Evolutionary conservation across 2,797 vertebrate genomes (phyloP).

Genomic region (Typhlichthys eigenmanni): DNA sequence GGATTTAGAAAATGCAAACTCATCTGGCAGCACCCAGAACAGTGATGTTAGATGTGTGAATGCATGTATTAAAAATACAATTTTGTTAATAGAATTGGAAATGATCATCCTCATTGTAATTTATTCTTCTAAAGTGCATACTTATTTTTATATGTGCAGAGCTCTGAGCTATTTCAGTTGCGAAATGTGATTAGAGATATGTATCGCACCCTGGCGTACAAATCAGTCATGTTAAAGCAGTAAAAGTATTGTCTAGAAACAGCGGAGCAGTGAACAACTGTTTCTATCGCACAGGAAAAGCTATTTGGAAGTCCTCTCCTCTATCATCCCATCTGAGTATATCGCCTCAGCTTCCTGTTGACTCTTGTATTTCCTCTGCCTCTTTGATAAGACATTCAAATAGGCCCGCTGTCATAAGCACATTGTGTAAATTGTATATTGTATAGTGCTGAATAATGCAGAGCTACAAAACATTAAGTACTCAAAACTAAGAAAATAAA

Average conservation of each 20-base stretch:
- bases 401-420: slow-evolving; percentile 69
- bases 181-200: background rate
- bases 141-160: background rate
- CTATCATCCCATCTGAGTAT: slow-evolving; percentile 75
- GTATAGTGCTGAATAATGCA: slow-evolving; percentile 43
- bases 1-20: too few relatives aligned
- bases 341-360: slow-evolving; percentile 78
- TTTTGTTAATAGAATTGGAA: background rate
- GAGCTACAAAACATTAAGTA: slow-evolving; percentile 52
- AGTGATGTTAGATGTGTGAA: too few relatives aligned
- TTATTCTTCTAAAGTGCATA: background rate
- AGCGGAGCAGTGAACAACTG: slow-evolving; percentile 31
- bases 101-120: background rate
- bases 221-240: slow-evolving; percentile 17
- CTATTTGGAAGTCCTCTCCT: slow-evolving; percentile 68
- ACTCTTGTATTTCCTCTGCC: slow-evolving; percentile 80
- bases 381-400: slow-evolving; percentile 77
- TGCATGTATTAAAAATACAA: too few relatives aligned
- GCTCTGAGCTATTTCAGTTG: background rate
- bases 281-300: slow-evolving; percentile 68
- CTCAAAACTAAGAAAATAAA: slow-evolving; percentile 58
- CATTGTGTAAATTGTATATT: slow-evolving; percentile 55
- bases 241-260: slow-evolving; percentile 27
- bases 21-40: too few relatives aligned
- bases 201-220: background rate